phyloP scores from a whole-genome alignment of 2,888 invertebrate species.

The Meliscaeva auricollis region DNA sequence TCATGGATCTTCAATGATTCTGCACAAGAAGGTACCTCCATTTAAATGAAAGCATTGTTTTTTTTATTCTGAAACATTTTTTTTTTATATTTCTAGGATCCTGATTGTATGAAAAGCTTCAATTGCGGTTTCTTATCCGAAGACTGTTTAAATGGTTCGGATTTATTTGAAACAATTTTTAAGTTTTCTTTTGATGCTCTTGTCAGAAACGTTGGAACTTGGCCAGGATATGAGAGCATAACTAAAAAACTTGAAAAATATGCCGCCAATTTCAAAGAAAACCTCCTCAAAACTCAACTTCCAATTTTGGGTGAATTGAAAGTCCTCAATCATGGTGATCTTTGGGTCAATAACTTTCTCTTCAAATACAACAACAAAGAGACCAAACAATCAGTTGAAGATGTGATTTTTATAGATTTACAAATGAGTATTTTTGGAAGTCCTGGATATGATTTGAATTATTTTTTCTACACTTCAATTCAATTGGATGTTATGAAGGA shows the following conservation, averaged over 20 bases:
- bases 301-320: conserved; percentile 78
- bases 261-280: conserved; percentile 73
- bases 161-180: background rate
- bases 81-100: conserved; percentile 29
- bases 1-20: conserved; percentile 85
- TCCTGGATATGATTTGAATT: conserved; percentile 83
- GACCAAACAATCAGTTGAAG: conserved; percentile 78
- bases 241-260: conserved; percentile 82
- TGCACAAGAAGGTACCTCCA: conserved; percentile 84
- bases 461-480: conserved; percentile 82
- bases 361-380: conserved; percentile 81
- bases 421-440: conserved; percentile 81
- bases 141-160: conserved; percentile 7
- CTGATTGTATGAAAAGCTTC: conserved; percentile 19
- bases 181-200: background rate
- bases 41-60: too few relatives aligned
- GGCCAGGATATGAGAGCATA: conserved; percentile 82
- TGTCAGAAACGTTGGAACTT: background rate
- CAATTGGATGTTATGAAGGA: conserved; percentile 79
- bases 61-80: background rate
- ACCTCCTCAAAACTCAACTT: conserved; percentile 72
- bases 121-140: background rate
- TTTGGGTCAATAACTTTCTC: conserved; percentile 85
- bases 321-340: conserved; percentile 85
- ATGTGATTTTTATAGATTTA: conserved; percentile 80